A percentile compares a stretch with the other conserved stretches of the same genome.
Conservation (phyloP, 2,113 vertebrate species). For the Trichomycterus rosablanca region DNA sequence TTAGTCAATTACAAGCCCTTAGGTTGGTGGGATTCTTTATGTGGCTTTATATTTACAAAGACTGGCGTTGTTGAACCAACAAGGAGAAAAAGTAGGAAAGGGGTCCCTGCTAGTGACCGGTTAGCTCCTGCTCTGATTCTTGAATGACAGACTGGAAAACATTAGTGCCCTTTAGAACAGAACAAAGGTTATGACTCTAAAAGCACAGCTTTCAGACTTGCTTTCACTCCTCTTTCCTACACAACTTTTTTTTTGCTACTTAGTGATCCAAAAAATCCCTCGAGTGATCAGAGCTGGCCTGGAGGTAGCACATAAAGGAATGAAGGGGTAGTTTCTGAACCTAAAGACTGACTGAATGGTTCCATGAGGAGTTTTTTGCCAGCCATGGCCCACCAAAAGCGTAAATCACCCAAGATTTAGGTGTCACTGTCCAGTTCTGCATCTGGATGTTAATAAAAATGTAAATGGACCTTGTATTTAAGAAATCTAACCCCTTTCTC, state of each 20-base stretch:
- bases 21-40: constrained; percentile 39
- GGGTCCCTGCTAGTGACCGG: constrained; percentile 24
- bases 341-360: constrained; percentile 23
- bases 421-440: too few relatives aligned
- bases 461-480: too few relatives aligned
- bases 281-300: constrained; percentile 32
- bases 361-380: too few relatives aligned
- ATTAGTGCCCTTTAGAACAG: constrained; percentile 43
- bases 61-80: constrained; percentile 41
- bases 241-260: constrained; percentile 42
- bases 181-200: constrained; percentile 54
- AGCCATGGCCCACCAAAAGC: too few relatives aligned
- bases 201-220: constrained; percentile 41
- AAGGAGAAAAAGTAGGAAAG: constrained; percentile 4
- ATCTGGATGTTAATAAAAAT: too few relatives aligned
- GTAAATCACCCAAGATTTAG: too few relatives aligned
- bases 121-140: constrained; percentile 41
- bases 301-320: constrained; percentile 24
- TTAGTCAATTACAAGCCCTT: constrained; percentile 43
- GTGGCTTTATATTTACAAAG: constrained; percentile 43
- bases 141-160: constrained; percentile 44
- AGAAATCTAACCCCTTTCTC: too few relatives aligned
- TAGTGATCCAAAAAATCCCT: constrained; percentile 44
- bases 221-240: constrained; percentile 33
- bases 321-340: constrained; percentile 27